phyloP scores from a whole-genome alignment of 2,113 vertebrate genomes.

The Thoracochromis brauschi region DNA sequence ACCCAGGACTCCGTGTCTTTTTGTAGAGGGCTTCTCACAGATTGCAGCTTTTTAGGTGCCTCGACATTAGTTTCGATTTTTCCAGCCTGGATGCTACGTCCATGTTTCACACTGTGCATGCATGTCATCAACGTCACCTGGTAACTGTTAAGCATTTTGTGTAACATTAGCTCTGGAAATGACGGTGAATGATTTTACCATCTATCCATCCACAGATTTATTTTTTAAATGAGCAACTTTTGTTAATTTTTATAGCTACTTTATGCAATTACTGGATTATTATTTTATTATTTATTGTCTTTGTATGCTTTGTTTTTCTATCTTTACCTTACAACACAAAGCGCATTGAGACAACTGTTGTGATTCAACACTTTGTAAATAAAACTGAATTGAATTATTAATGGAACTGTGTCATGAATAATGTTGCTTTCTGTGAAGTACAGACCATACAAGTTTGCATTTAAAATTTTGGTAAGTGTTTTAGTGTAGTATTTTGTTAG shows the following conservation, averaged over 20 bases:
- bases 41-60: not conserved
- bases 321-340: not conserved
- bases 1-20: fast-evolving
- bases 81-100: not conserved
- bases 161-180: not conserved
- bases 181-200: not conserved
- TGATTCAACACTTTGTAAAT: not conserved
- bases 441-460: not conserved
- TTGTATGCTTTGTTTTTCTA: not conserved
- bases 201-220: not conserved
- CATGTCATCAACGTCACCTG: not conserved
- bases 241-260: not conserved
- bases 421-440: not conserved
- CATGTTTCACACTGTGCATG: not conserved
- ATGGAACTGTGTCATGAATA: not conserved
- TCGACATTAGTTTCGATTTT: not conserved
- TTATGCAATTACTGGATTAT: not conserved
- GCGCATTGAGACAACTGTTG: not conserved
- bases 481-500: not conserved
- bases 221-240: not conserved
- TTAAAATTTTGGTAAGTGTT: not conserved
- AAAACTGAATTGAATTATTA: not conserved
- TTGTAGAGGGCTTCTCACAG: not conserved
- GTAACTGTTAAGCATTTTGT: not conserved
- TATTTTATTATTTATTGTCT: not conserved